Evolutionary conservation across 1,140 invertebrate species (phyloP), one percentile per base, ranked within the genome.

Genomic region (Chironomus striatipennis): DNA sequence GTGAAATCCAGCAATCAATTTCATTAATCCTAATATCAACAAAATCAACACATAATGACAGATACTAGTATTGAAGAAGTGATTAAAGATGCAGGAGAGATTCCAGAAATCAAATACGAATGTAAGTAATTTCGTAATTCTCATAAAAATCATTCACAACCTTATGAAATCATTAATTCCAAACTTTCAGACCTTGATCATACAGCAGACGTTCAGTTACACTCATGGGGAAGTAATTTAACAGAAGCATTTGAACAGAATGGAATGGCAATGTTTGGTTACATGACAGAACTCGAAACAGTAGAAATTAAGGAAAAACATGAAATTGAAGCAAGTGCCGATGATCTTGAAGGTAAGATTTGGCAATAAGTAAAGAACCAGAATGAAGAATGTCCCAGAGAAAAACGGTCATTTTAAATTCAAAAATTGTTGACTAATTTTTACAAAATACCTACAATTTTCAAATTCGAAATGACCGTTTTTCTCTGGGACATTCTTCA

Each of bases 131-230:
- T 7, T 74, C 20, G 43, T 15, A 12, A 21, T 20, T 1, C 10
- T 74, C 20, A 47, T 12, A 3, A 73, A 70, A 34, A 7, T 7
- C 42, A 20, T 67, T 70, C 2, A 42, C n/a, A n/a, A n/a, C n/a
- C n/a, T n/a, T n/a, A n/a, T n/a, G n/a, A 18, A 70, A 64, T 24
- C 7, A 74, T 77, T 78, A 76, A 78, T 80, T 79, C 78, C 47
- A 12, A n/a, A n/a, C 12, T 90, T 90, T 75, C 85, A 97, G 95
- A 98, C 89, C 86, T 98, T 79, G 97, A 98, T 80, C 96, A 98
- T 80, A 96, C 97, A 42, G 96, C 97, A 4, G 97, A 98, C 86
- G 93, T 99, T 24, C 97, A 98, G 93, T 83, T 97, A 73, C 95
- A 97, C 81, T 87, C 92, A 75, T 98, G 97, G 97, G 97, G 97